Percentiles rank a stretch among this genome's conserved stretches.
Conservation (phyloP, 2,888 invertebrate genomes). For the Limenitis camilla region DNA sequence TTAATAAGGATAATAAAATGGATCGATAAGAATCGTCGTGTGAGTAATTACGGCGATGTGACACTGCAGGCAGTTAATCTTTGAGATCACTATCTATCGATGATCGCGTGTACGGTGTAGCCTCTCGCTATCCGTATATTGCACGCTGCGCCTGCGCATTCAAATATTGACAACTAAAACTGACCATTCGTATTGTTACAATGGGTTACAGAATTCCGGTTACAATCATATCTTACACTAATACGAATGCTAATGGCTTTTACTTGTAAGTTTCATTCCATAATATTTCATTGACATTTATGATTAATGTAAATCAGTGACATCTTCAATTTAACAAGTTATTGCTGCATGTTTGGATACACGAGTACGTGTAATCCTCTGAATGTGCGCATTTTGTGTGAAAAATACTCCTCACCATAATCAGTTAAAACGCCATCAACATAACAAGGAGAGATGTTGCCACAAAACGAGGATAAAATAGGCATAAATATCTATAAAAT, state of each 20-base stretch:
- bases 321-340: slow-evolving; percentile 28
- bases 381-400: background rate
- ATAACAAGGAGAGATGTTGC: too few relatives aligned
- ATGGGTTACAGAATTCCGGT: slow-evolving; percentile 28
- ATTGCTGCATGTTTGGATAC: slow-evolving; percentile 23
- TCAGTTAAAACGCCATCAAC: background rate
- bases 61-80: slow-evolving; percentile 62
- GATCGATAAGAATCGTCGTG: slow-evolving; percentile 55
- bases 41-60: slow-evolving; percentile 65
- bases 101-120: slow-evolving; percentile 53
- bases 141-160: slow-evolving; percentile 32
- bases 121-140: slow-evolving; percentile 32
- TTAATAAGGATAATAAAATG: slow-evolving; percentile 44
- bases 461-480: too few relatives aligned
- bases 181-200: slow-evolving; percentile 41
- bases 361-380: slow-evolving; percentile 4
- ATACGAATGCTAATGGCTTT: slow-evolving; percentile 54
- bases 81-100: slow-evolving; percentile 59
- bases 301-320: slow-evolving; percentile 42
- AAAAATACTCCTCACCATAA: background rate
- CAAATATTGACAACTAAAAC: slow-evolving; percentile 31
- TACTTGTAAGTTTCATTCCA: slow-evolving; percentile 48
- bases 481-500: too few relatives aligned
- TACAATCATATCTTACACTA: slow-evolving; percentile 28
- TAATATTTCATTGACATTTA: slow-evolving; percentile 45